Evolutionary conservation across 2,113 vertebrate species (phyloP).

Genomic region (Alligator sinensis): DNA sequence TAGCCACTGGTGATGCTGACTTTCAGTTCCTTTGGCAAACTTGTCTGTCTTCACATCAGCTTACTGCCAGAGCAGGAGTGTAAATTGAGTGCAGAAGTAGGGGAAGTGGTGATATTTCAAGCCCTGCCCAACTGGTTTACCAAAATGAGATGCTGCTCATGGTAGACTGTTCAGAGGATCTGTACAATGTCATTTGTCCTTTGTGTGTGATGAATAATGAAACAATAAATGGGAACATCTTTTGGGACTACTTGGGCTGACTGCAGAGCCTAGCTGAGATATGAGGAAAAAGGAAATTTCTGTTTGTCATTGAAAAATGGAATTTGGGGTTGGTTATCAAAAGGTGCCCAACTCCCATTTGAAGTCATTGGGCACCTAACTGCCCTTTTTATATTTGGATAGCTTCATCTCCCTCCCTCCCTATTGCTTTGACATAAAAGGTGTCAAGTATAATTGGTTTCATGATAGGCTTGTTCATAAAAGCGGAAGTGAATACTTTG

Average conservation of each 20-base stretch:
- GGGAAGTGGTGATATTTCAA: background rate
- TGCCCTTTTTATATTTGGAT: background rate
- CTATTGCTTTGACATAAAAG: background rate
- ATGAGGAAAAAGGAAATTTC: background rate
- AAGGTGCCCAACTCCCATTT: background rate
- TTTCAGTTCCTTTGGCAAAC: background rate
- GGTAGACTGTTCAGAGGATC: background rate
- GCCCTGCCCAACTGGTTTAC: background rate
- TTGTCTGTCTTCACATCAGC: background rate
- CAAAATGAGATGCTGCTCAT: background rate
- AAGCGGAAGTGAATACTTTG: background rate
- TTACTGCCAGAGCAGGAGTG: background rate
- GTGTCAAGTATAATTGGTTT: background rate
- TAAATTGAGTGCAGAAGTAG: background rate
- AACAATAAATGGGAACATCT: background rate
- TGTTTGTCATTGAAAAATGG: background rate
- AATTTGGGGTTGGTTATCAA: background rate
- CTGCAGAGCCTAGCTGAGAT: background rate
- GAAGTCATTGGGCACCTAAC: background rate
- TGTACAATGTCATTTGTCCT: background rate
- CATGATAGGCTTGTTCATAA: rapidly evolving
- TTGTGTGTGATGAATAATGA: background rate
- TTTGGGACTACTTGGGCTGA: background rate
- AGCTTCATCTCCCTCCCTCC: background rate
- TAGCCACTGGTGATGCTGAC: background rate